Conservation (phyloP, 2,113 vertebrate genomes). For the Ahaetulla prasina region DNA sequence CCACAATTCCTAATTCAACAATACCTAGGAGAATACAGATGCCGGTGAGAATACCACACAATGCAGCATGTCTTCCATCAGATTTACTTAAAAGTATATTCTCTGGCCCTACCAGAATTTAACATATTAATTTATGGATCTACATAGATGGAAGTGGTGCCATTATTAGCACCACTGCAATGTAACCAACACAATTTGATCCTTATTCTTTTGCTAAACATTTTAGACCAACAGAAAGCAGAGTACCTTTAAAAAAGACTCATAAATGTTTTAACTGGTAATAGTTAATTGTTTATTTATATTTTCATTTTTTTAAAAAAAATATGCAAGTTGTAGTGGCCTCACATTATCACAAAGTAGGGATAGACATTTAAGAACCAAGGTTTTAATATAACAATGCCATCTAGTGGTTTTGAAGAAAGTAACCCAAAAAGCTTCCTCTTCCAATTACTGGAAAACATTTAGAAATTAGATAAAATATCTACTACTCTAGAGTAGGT, state of each 20-base stretch:
- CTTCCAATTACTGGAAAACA: neutral
- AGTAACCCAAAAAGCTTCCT: neutral
- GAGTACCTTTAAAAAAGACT: neutral
- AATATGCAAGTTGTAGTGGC: neutral
- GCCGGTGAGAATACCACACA: neutral
- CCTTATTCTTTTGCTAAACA: neutral
- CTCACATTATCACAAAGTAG: neutral
- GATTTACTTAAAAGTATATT: neutral
- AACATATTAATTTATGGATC: neutral
- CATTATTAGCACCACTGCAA: neutral
- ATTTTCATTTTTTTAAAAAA: neutral
- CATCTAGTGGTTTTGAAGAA: conserved; percentile 9
- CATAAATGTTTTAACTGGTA: neutral
- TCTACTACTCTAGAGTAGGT: neutral
- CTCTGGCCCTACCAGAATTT: no score
- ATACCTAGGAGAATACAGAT: neutral
- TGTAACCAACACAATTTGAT: neutral
- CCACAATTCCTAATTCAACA: neutral
- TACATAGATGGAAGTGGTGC: neutral
- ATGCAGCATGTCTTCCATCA: neutral
- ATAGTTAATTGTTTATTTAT: neutral
- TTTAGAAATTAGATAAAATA: neutral
- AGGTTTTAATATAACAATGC: conserved; percentile 3
- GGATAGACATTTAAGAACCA: neutral
- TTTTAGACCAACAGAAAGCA: neutral